Evolutionary conservation across 2,888 invertebrate species (phyloP).

Genomic region (Dascillus cervinus): DNA sequence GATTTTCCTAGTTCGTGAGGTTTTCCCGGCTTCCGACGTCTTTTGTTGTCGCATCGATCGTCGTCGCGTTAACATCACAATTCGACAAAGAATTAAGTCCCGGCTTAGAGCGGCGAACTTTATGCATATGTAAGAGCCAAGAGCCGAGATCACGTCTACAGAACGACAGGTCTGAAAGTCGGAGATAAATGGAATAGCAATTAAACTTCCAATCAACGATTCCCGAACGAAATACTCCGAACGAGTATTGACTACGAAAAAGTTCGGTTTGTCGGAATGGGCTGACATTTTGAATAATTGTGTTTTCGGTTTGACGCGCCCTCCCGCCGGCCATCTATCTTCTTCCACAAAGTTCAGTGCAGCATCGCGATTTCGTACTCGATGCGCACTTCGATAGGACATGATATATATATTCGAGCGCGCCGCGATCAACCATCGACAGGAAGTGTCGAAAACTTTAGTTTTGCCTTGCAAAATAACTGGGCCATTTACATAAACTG

Average conservation of each 20-base stretch:
- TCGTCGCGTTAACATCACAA: neutral
- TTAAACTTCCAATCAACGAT: conserved; percentile 21
- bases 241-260: conserved; percentile 17
- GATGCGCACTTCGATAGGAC: conserved; percentile 11
- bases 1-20: conserved; percentile 6
- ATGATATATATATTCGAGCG: conserved; percentile 6
- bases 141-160: conserved; percentile 15
- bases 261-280: conserved; percentile 18
- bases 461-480: neutral
- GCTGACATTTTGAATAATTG: conserved; percentile 27
- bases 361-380: conserved; percentile 9
- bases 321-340: conserved; percentile 14
- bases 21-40: conserved; percentile 2
- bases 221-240: conserved; percentile 11
- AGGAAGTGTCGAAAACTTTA: neutral
- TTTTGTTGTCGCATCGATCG: neutral
- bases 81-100: neutral
- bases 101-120: neutral
- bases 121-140: conserved; percentile 16
- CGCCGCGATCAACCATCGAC: conserved; percentile 5
- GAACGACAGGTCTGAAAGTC: conserved; percentile 16
- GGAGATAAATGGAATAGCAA: conserved; percentile 25
- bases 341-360: conserved; percentile 14
- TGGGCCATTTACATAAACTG: neutral
- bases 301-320: conserved; percentile 19